Conservation (phyloP, 2,797 vertebrate species). For the Pristis pectinata region DNA sequence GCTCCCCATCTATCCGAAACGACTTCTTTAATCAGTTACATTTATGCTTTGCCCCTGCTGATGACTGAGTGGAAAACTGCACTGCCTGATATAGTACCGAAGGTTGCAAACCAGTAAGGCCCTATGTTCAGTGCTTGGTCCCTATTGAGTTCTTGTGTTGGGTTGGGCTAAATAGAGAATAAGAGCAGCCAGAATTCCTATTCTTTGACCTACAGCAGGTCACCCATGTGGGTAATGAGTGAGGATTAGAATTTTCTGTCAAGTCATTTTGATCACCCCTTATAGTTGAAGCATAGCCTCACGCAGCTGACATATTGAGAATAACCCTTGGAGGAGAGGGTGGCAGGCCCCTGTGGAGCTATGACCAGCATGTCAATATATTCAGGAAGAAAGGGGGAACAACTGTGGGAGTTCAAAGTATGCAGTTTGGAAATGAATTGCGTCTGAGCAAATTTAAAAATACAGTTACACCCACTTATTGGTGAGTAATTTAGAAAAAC, state of each 20-base stretch:
- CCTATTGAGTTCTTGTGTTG: not conserved
- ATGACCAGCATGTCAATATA: not conserved
- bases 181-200: too few relatives aligned
- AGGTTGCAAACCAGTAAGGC: not conserved
- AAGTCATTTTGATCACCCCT: not conserved
- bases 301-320: not conserved
- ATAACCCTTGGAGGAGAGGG: not conserved
- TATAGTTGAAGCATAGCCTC: not conserved
- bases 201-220: not conserved
- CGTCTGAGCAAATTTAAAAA: not conserved
- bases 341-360: too few relatives aligned
- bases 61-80: not conserved
- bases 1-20: not conserved
- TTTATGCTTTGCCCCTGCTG: not conserved
- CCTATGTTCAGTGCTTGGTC: not conserved
- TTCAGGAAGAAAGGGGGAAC: not conserved
- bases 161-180: not conserved
- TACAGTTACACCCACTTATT: not conserved
- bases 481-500: not conserved
- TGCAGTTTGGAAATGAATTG: not conserved
- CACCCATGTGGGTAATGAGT: not conserved
- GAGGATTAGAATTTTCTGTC: constrained; percentile 14
- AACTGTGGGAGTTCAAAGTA: not conserved
- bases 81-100: not conserved
- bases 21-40: not conserved